Evolutionary conservation across 2,888 invertebrate species (phyloP).

Genomic region (Pollenia griseotomentosa): DNA sequence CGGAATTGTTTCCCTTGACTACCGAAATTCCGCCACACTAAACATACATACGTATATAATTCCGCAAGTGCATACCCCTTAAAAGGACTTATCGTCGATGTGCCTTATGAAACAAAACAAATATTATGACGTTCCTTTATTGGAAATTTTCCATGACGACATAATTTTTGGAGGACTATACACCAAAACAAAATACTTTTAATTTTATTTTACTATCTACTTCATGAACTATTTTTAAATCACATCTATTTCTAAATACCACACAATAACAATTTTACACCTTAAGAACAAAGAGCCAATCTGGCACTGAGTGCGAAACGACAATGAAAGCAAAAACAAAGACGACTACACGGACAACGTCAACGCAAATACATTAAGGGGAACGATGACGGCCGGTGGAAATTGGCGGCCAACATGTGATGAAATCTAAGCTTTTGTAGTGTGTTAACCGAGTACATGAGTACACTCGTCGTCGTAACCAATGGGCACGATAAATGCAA

Average conservation of each 20-base stretch:
- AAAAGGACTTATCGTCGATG: too few species aligned
- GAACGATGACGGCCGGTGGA: conserved; percentile 36
- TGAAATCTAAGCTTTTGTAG: conserved; percentile 37
- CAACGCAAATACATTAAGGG: conserved; percentile 20
- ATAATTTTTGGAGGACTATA: conserved; percentile 7
- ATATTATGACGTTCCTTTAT: conserved; percentile 31
- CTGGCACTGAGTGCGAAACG: conserved; percentile 40
- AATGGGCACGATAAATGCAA: conserved; percentile 18
- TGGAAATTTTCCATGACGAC: conserved; percentile 34
- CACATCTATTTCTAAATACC: conserved; percentile 52
- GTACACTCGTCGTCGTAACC: conserved; percentile 18
- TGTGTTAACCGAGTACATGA: neutral
- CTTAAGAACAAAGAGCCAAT: conserved; percentile 30
- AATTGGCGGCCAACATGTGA: conserved; percentile 41
- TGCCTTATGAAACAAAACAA: neutral
- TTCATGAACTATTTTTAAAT: conserved; percentile 49
- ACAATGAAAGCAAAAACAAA: conserved; percentile 55
- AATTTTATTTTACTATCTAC: neutral
- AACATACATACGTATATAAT: too few species aligned
- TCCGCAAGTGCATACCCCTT: too few species aligned
- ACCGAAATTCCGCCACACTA: too few species aligned
- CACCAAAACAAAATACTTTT: conserved; percentile 17
- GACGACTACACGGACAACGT: neutral
- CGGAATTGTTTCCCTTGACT: too few species aligned
- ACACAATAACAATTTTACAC: conserved; percentile 22